Conservation (phyloP, 2,888 invertebrate species). For the Xanthia togata region DNA sequence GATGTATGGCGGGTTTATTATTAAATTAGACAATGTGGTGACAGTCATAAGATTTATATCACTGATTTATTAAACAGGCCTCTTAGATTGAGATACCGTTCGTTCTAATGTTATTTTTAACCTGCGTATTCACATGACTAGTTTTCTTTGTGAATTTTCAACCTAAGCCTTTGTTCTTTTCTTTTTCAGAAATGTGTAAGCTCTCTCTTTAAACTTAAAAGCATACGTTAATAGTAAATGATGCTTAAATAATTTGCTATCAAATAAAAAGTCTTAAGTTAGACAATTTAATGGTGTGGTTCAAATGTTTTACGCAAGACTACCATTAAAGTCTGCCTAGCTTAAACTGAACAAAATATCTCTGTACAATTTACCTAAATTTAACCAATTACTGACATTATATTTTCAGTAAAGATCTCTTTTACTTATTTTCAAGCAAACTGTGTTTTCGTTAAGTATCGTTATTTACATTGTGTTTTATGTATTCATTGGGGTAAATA, state of each 20-base stretch:
- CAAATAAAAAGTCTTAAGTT: conserved; percentile 33
- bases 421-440: conserved; percentile 21
- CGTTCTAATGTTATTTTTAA: conserved; percentile 29
- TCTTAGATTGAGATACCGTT: conserved; percentile 37
- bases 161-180: neutral
- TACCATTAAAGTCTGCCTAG: conserved; percentile 49
- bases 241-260: conserved; percentile 9
- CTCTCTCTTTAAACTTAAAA: conserved; percentile 9
- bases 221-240: conserved; percentile 21
- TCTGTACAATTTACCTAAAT: conserved; percentile 48
- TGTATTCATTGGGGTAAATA: neutral
- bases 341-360: conserved; percentile 52
- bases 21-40: conserved; percentile 72
- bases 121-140: neutral
- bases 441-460: conserved; percentile 11
- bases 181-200: neutral
- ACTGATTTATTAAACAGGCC: conserved; percentile 56
- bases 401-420: conserved; percentile 24
- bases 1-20: conserved; percentile 69
- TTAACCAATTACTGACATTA: conserved; percentile 45
- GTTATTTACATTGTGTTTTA: neutral
- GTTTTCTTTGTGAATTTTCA: neutral
- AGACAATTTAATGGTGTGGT: conserved; percentile 46
- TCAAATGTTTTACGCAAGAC: conserved; percentile 42
- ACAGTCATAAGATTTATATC: conserved; percentile 62